Evolutionary conservation across 2,113 vertebrate genomes (phyloP).

Genomic region (Myrmophylax atrothorax): DNA sequence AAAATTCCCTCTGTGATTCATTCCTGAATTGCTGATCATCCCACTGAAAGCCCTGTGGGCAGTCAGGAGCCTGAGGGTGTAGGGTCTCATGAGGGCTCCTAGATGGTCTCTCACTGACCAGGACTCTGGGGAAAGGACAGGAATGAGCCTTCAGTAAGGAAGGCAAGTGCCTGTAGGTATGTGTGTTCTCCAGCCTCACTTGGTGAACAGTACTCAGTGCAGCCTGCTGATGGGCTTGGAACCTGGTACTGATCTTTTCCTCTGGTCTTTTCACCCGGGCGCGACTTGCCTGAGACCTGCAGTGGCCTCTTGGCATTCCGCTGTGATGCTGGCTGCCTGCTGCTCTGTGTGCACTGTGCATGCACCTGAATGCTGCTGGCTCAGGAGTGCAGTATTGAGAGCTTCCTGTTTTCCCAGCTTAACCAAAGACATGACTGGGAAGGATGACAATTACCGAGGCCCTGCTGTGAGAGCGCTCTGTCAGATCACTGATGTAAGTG

Average conservation of each 20-base stretch:
- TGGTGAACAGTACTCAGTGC: not conserved
- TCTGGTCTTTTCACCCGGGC: not conserved
- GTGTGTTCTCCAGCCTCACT: not conserved
- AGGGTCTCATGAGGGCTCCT: not conserved
- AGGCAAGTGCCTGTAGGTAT: not conserved
- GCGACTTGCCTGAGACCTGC: not conserved
- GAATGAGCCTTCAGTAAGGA: not conserved
- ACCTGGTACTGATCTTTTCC: not conserved
- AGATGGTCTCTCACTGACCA: not conserved
- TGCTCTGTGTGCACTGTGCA: not conserved
- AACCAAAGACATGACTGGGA: slow-evolving; percentile 87
- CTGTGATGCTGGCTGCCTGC: not conserved
- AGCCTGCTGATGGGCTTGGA: not conserved
- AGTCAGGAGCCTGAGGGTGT: not conserved
- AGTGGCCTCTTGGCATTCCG: not conserved
- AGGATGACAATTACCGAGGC: slow-evolving; percentile 83
- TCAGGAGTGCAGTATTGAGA: not conserved
- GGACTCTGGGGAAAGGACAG: not conserved
- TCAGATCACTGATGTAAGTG: slow-evolving; percentile 84
- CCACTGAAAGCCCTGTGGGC: not conserved
- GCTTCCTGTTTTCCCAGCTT: slow-evolving; percentile 61
- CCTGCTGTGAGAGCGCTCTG: slow-evolving; percentile 81
- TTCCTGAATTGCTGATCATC: not conserved
- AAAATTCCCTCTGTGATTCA: not conserved
- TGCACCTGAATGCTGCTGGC: not conserved